Percentiles rank a stretch among this genome's conserved stretches.
Conservation (phyloP, 2,888 invertebrate species). For the Galeruca laticollis region DNA sequence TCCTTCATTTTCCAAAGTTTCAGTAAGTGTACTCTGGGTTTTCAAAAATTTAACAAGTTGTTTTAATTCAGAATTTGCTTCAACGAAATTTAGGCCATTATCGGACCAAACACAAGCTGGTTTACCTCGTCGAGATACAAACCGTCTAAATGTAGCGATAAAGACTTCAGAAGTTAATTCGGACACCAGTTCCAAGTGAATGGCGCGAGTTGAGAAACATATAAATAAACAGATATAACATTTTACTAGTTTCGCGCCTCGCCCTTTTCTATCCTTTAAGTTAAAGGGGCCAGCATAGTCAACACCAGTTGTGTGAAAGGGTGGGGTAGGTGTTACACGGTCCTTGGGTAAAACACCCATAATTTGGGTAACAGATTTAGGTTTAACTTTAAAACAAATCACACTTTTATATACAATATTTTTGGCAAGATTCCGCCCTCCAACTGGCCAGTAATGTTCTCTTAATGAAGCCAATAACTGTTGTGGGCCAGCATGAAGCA, state of each 20-base stretch:
- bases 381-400: conserved; percentile 34
- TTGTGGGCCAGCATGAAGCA: too few relatives aligned
- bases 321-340: conserved; percentile 23
- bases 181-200: conserved; percentile 40
- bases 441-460: too few relatives aligned
- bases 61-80: too few relatives aligned
- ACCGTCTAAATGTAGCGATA: conserved; percentile 31
- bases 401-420: conserved; percentile 25
- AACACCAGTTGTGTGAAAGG: conserved; percentile 27
- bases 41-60: too few relatives aligned
- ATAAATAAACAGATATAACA: conserved; percentile 40
- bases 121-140: conserved; percentile 27
- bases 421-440: too few relatives aligned
- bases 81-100: too few relatives aligned
- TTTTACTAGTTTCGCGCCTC: conserved; percentile 33
- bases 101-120: not conserved
- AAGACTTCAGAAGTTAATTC: conserved; percentile 32
- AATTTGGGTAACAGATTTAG: conserved; percentile 13
- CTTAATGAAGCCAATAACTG: too few relatives aligned
- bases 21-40: too few relatives aligned
- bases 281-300: conserved; percentile 40
- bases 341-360: conserved; percentile 24
- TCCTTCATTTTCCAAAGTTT: too few relatives aligned
- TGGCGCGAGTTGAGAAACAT: conserved; percentile 39
- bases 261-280: conserved; percentile 24